Percentiles rank a stretch among this genome's conserved stretches.
phyloP scores from a whole-genome alignment of 2,113 vertebrate species.

The Hipposideros armiger region DNA sequence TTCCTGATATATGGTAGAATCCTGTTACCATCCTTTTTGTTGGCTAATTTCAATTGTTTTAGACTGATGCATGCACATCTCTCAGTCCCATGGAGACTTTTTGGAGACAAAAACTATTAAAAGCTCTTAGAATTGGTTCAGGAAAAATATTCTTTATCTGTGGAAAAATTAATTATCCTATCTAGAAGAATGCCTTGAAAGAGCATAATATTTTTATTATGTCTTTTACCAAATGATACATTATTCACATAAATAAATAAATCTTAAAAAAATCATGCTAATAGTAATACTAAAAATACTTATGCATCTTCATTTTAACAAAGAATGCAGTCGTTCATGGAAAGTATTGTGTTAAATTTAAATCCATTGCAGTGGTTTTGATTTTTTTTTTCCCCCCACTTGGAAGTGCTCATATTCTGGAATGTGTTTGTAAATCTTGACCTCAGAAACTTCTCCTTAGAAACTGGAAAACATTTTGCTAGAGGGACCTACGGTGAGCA shows the following conservation, averaged over 20 bases:
- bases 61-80: neutral
- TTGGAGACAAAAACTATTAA: neutral
- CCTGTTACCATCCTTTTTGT: neutral
- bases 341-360: constrained; percentile 33
- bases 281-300: neutral
- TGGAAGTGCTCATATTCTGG: constrained; percentile 51
- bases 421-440: constrained; percentile 65
- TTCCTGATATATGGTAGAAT: neutral
- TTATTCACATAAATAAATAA: neutral
- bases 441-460: constrained; percentile 67
- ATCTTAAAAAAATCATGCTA: neutral
- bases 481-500: neutral
- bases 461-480: constrained; percentile 44
- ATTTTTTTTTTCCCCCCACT: neutral
- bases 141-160: constrained; percentile 11
- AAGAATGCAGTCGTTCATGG: neutral
- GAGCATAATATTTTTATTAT: constrained; percentile 8
- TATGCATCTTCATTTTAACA: constrained; percentile 5
- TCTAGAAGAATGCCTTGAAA: constrained; percentile 43
- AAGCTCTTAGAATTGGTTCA: neutral
- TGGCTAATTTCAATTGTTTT: neutral
- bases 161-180: constrained; percentile 28
- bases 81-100: neutral
- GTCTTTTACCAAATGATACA: neutral
- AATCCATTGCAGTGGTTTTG: constrained; percentile 15